phyloP scores from a whole-genome alignment of 1,140 invertebrate genomes.

The Pogonognathellus flavescens region DNA sequence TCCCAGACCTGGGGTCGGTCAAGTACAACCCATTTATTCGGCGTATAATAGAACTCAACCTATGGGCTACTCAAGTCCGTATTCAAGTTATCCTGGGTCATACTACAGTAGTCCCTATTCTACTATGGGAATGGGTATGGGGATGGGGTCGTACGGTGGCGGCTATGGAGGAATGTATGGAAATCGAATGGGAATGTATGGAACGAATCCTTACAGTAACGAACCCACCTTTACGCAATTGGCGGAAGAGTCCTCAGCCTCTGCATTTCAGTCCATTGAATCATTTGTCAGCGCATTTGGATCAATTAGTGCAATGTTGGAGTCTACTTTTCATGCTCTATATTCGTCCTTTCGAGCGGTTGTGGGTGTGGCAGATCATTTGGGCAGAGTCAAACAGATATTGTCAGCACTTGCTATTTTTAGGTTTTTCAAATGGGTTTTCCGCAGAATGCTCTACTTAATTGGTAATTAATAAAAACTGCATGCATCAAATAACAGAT shows the following conservation, averaged over 20 bases:
- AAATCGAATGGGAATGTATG: constrained; percentile 50
- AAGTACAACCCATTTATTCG: constrained; percentile 59
- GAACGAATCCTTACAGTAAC: constrained; percentile 68
- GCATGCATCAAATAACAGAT: too few relatives aligned
- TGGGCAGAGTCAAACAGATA: constrained; percentile 86
- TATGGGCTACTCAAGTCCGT: constrained; percentile 54
- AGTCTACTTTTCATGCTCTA: constrained; percentile 94
- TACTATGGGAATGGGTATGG: constrained; percentile 34
- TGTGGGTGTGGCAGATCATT: constrained; percentile 94
- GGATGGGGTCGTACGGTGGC: constrained; percentile 68
- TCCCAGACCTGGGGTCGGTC: constrained; percentile 50
- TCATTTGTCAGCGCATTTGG: constrained; percentile 90
- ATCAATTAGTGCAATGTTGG: constrained; percentile 95
- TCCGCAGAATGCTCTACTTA: constrained; percentile 79
- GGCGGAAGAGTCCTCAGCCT: constrained; percentile 90
- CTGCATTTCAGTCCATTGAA: constrained; percentile 95
- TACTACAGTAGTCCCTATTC: constrained; percentile 47
- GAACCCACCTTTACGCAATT: constrained; percentile 84
- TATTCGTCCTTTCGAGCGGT: constrained; percentile 95
- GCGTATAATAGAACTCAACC: constrained; percentile 46
- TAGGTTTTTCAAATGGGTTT: constrained; percentile 83
- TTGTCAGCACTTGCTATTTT: constrained; percentile 88
- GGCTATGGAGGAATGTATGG: constrained; percentile 68
- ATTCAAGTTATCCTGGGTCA: constrained; percentile 9
- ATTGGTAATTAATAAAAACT: constrained; percentile 73